These are phyloP conservation scores for Paragorgia papillata DNA, from an alignment of 92 coral and sea anemone species.

Conservation along the genomic window DNA sequence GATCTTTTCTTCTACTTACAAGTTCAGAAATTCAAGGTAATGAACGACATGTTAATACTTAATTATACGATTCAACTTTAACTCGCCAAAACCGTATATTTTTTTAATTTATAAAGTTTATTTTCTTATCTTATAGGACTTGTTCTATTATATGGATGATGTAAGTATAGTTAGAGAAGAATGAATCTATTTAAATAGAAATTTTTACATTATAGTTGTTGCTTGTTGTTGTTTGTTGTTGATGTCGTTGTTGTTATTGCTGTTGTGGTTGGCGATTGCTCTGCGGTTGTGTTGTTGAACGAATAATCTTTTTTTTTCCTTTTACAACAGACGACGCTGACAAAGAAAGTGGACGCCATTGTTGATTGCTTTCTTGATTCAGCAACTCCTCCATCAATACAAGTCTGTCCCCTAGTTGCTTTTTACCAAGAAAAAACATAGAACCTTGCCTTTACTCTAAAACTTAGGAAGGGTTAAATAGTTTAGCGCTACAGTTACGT, in stretches of 20 bases:
- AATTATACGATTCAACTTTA: too few species aligned
- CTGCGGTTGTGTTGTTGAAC: too few species aligned
- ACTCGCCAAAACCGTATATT: too few species aligned
- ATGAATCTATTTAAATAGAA: too few species aligned
- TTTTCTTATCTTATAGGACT: slow-evolving; percentile 64
- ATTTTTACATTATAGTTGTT: background rate
- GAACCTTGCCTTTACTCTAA: too few species aligned
- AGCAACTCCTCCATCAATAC: slow-evolving; percentile 99
- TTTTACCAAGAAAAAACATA: background rate
- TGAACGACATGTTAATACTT: background rate
- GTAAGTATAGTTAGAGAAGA: slow-evolving; percentile 62
- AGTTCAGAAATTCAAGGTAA: slow-evolving; percentile 95
- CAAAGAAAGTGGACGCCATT: slow-evolving; percentile 89
- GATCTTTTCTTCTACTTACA: slow-evolving; percentile 89
- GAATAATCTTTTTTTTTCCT: slow-evolving; percentile 1
- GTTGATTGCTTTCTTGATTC: slow-evolving; percentile 97
- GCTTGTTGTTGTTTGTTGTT: background rate
- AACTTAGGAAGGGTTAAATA: too few species aligned
- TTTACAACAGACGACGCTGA: slow-evolving; percentile 68
- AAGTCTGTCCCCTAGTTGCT: slow-evolving; percentile 51
- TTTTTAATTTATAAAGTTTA: too few species aligned
- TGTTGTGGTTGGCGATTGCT: background rate
- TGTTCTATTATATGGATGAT: slow-evolving; percentile 88
- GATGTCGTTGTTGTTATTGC: background rate
- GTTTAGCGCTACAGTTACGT: too few species aligned